Conservation (phyloP, 2,888 invertebrate species). For the Oscheius myriophilus region DNA sequence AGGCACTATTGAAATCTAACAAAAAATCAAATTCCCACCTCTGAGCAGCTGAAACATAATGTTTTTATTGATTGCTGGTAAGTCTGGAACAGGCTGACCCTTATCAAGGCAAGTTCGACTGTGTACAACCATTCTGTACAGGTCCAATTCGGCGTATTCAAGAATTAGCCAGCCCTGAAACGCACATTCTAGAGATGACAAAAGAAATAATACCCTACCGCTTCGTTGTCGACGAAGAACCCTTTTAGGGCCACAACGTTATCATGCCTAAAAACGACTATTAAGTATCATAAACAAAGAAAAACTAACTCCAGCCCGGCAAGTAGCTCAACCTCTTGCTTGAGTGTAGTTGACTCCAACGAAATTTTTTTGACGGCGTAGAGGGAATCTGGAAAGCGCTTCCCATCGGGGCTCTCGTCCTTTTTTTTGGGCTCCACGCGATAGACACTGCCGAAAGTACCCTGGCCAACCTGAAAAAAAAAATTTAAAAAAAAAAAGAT, state of each 20-base stretch:
- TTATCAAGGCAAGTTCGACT: conserved; percentile 79
- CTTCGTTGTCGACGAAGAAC: conserved; percentile 80
- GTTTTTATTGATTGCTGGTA: conserved; percentile 83
- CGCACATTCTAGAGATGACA: not conserved
- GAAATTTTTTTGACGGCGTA: too few species aligned
- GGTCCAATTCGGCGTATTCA: conserved; percentile 93
- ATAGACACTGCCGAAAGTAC: conserved; percentile 79
- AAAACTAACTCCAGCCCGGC: too few species aligned
- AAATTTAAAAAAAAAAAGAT: too few species aligned
- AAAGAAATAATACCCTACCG: conserved; percentile 25
- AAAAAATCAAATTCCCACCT: too few species aligned
- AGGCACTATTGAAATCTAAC: too few species aligned
- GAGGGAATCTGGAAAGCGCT: too few species aligned
- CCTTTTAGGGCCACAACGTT: conserved; percentile 95
- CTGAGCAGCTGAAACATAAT: conserved; percentile 95
- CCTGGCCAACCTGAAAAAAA: conserved; percentile 70
- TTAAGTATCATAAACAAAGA: too few species aligned
- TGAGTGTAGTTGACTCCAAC: too few species aligned
- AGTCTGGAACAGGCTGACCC: conserved; percentile 86
- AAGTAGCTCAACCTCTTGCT: too few species aligned
- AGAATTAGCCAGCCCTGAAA: conserved; percentile 45
- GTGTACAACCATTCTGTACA: conserved; percentile 99
- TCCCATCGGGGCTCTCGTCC: too few species aligned
- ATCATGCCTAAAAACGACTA: too few species aligned
- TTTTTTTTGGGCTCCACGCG: conserved; percentile 74